Conservation (phyloP, 2,888 invertebrate genomes). For the Pandemis cinnamomeana region DNA sequence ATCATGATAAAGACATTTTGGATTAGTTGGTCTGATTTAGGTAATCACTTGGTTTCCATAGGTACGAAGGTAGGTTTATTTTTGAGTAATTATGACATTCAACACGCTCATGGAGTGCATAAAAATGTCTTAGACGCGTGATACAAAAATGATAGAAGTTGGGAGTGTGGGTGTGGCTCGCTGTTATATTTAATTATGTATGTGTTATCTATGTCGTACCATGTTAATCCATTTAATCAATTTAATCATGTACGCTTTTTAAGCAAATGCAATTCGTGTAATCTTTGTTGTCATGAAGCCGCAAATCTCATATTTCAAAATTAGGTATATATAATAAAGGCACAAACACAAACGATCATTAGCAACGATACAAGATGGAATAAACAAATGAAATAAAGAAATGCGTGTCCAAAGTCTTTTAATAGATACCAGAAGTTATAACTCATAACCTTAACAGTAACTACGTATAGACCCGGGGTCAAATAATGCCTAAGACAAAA, state of each 20-base stretch:
- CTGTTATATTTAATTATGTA: not conserved
- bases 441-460: not conserved
- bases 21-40: not conserved
- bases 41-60: not conserved
- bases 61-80: not conserved
- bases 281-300: not conserved
- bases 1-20: not conserved
- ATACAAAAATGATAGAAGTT: not conserved
- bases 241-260: not conserved
- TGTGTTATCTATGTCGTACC: not conserved
- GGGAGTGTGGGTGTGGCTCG: not conserved
- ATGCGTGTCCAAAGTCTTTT: not conserved
- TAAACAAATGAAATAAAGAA: not conserved
- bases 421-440: not conserved
- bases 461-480: not conserved
- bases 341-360: not conserved
- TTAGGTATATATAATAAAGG: too few relatives aligned
- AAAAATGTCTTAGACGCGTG: not conserved
- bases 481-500: slow-evolving; percentile 52
- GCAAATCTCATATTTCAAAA: not conserved
- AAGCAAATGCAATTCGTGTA: slow-evolving; percentile 1
- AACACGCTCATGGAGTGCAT: not conserved
- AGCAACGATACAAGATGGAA: not conserved
- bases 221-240: not conserved
- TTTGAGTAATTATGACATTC: not conserved